Base-by-base conservation (phyloP, 2,797 vertebrate species). In the Muscicapa comitata region DNA sequence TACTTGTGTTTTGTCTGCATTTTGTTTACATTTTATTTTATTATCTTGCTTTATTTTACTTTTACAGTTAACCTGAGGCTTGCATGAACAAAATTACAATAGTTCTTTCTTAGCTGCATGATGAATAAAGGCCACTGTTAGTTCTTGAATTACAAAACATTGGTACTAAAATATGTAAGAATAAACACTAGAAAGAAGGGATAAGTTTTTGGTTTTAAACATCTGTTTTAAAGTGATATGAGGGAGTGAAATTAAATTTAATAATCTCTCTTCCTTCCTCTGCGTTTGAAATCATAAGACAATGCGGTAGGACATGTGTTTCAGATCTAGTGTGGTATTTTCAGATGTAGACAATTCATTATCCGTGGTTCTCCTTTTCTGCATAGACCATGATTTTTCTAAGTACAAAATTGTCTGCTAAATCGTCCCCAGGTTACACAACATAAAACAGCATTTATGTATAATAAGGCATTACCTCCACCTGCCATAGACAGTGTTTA, bases 181-280 rank as follows among this genome's bases (percentile, higher is more conserved):
- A 86, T 94, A 96, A 93, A 93, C 83, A 83, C 53, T 87, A 71
- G 65, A 78, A 82, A 90, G 77, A 92, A 81, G 23, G 79, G 76
- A 67, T 76, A 93, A 21, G 37, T 45, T 95, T 96, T 94, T 80
- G 13, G 70, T 83, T 96, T 96, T 90, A 91, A 95, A 97, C 96
- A 97, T 96, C 95, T 97, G 96, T 93, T 97, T 97, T 96, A 81
- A 96, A 97, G 87, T 78, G 90, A 94, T 92, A 93, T 37, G 73
- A 97, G 88, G 50, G 86, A 95, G 43, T 70, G 35, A 96, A 94
- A 96, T 92, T 92, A 96, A 97, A 97, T 96, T 94, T 86, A 97
- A 97, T 96, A 97, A 96, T 86, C 87, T 86, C 72, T 70, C 95
- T 96, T 96, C 96, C 96, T 97, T 97, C 95, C 94, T 96, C 53